Percentiles rank a stretch among this genome's conserved stretches.
Evolutionary conservation across 2,113 vertebrate species (phyloP).

Genomic region (Tinamus guttatus): DNA sequence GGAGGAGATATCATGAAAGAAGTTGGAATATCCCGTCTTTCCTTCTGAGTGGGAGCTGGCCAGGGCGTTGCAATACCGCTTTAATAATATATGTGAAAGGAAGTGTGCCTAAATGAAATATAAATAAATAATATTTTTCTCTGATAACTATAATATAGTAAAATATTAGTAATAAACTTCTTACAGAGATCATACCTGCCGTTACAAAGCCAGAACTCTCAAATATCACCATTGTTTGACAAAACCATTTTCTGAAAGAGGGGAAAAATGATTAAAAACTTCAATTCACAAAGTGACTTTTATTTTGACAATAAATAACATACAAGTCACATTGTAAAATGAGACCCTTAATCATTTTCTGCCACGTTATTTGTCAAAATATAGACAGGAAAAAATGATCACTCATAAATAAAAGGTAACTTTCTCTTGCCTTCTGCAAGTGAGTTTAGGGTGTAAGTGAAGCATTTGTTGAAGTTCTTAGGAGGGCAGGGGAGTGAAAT

Average conservation of each 20-base stretch:
- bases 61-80: neutral
- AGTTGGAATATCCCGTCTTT: neutral
- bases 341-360: constrained; percentile 74
- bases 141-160: neutral
- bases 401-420: constrained; percentile 74
- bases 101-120: neutral
- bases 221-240: constrained; percentile 44
- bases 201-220: neutral
- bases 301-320: constrained; percentile 80
- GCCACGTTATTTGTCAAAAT: constrained; percentile 78
- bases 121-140: neutral
- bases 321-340: constrained; percentile 79
- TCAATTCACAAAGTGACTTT: constrained; percentile 79
- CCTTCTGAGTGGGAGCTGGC: neutral
- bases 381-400: constrained; percentile 74
- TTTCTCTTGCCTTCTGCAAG: constrained; percentile 60
- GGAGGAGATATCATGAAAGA: neutral
- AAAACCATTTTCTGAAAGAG: constrained; percentile 57
- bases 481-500: neutral
- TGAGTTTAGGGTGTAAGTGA: neutral
- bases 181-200: neutral
- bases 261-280: constrained; percentile 77
- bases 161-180: constrained; percentile 21
- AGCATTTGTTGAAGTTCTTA: constrained; percentile 49
- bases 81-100: neutral